Base-by-base conservation (phyloP, 2,113 vertebrate species). In the Hemiprocne comata region DNA sequence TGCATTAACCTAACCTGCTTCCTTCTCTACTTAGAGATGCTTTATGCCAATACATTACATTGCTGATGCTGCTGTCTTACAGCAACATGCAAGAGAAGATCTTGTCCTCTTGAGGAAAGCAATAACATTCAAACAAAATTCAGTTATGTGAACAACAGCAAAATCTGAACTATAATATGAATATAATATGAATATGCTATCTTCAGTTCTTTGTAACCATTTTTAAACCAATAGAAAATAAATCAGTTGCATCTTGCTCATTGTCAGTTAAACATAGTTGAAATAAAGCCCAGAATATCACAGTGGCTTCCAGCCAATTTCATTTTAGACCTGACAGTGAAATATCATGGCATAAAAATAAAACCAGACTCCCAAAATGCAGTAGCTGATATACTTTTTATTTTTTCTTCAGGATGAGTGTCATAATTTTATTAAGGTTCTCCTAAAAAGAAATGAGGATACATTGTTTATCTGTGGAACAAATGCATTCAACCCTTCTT, bases 371-470 rank as follows among this genome's bases (percentile, higher is more conserved):
- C 76, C 64, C 33, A 40, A 74, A 61, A 40, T 38, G 18, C 50
- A 73, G 53, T 51, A 31, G 46, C 46, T 93, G 33, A 91, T 96
- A 80, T 91, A 42, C 17, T 84, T 97, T 51, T 90, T 61, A 38
- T 95, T 69, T 95, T 97, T 97, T 96, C 86, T 86, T 71, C 97
- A 99, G 99, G 99, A 99, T 88, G 99, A 99, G 95, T 99, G 99
- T 98, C 99, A 99, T 97, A 99, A 99, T 96, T 99, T 99, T 97
- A 99, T 99, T 97, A 99, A 99, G 97, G 99, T 99, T 95, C 98
- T 99, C 72, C 98, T 99, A 85, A 99, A 99, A 98, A 99, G 99
- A 97, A 99, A 98, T 21, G 98, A 99, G 17, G 99, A 99, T 87
- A 98, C 98, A 23, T 93, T 99, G 96, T 99, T 99, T 97, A 98